A percentile compares a stretch with the other conserved stretches of the same genome.
Evolutionary conservation across 2,888 invertebrate species (phyloP).

Genomic region (Himalopsyche japonica): DNA sequence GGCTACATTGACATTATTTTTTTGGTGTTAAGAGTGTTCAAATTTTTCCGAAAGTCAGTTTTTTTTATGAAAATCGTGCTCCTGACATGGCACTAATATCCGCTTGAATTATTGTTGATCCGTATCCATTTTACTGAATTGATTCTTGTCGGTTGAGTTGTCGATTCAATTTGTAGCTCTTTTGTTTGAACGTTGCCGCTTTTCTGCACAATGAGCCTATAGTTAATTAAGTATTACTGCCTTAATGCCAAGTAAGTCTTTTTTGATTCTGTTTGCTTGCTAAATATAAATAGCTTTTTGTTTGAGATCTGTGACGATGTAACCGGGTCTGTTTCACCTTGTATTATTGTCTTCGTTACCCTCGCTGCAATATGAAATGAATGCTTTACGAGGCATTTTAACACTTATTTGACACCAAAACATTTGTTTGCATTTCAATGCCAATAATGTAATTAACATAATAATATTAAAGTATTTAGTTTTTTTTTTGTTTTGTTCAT

Average conservation of each 20-base stretch:
- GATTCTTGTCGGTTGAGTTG: background rate
- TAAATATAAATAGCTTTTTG: background rate
- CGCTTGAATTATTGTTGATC: background rate
- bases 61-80: background rate
- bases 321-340: background rate
- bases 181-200: background rate
- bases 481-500: too few relatives aligned
- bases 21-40: too few relatives aligned
- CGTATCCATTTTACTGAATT: background rate
- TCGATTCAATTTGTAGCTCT: background rate
- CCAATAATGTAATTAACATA: too few relatives aligned
- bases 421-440: too few relatives aligned
- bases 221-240: background rate
- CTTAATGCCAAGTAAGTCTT: background rate
- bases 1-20: too few relatives aligned
- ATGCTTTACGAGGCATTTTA: too few relatives aligned
- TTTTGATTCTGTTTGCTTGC: background rate
- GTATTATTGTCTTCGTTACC: too few relatives aligned
- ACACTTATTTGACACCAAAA: too few relatives aligned
- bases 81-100: background rate
- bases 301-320: background rate
- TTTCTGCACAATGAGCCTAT: background rate
- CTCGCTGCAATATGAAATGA: too few relatives aligned
- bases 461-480: too few relatives aligned
- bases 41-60: too few relatives aligned